Percentiles rank a stretch among this genome's conserved stretches.
Conservation (phyloP, 2,888 invertebrate species). For the Petrophora chlorosata region DNA sequence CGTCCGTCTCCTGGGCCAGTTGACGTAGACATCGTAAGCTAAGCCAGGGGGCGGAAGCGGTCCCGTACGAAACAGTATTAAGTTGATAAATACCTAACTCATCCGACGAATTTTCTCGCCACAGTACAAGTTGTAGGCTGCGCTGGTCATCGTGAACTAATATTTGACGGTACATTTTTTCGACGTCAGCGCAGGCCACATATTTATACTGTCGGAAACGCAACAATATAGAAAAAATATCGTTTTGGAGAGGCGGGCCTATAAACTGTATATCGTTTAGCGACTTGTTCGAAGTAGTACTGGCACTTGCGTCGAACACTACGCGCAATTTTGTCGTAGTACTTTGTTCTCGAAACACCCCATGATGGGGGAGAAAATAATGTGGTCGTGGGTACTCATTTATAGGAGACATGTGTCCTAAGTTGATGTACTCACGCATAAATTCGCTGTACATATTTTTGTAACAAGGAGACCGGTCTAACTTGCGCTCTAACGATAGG, state of each 20-base stretch:
- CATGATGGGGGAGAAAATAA: too few species aligned
- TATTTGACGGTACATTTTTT: conserved; percentile 47
- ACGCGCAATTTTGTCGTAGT: too few species aligned
- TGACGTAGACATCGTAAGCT: neutral
- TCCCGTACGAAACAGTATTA: conserved; percentile 40
- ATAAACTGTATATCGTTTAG: too few species aligned
- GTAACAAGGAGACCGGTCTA: too few species aligned
- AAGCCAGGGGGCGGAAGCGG: conserved; percentile 41
- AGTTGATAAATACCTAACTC: conserved; percentile 37
- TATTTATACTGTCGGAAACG: conserved; percentile 35
- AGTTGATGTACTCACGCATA: too few species aligned
- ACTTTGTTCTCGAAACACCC: too few species aligned
- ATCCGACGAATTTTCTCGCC: conserved; percentile 38
- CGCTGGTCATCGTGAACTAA: conserved; percentile 37
- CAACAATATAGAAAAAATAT: conserved; percentile 29
- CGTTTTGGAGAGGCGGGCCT: neutral
- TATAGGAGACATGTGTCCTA: too few species aligned
- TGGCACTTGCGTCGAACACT: too few species aligned
- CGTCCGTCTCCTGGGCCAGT: conserved; percentile 5
- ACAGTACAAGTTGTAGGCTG: conserved; percentile 46
- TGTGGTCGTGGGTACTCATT: too few species aligned
- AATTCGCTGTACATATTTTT: too few species aligned
- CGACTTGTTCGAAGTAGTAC: too few species aligned
- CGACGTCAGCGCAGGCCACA: conserved; percentile 41
- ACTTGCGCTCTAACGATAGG: too few species aligned